These are phyloP conservation scores for Eremophila alpestris DNA, from an alignment of 2,797 vertebrate genomes.

Conservation along the genomic window DNA sequence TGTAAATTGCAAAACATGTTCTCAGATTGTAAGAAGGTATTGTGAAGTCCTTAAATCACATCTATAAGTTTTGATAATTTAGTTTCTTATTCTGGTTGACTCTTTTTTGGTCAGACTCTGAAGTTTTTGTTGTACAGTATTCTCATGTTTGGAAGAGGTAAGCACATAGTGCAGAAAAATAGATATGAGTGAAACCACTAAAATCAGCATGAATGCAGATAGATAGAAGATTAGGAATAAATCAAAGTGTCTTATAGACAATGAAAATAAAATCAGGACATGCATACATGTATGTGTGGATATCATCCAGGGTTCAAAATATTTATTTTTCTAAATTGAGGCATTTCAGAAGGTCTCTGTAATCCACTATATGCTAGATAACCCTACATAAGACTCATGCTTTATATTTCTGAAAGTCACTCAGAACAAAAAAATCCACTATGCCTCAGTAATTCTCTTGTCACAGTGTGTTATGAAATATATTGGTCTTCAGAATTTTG, in stretches of 20 bases:
- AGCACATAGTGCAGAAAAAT: background rate
- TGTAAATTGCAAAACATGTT: background rate
- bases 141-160: background rate
- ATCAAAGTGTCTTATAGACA: background rate
- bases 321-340: background rate
- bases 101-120: background rate
- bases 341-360: background rate
- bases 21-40: background rate
- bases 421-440: constrained; percentile 31
- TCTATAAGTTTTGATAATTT: background rate
- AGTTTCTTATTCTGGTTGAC: background rate
- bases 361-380: background rate
- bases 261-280: background rate
- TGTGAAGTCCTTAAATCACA: background rate
- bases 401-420: constrained; percentile 7
- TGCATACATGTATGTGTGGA: background rate
- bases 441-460: constrained; percentile 15
- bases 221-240: background rate
- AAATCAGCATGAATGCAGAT: background rate
- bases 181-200: background rate
- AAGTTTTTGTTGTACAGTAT: background rate
- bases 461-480: constrained; percentile 12
- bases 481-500: background rate
- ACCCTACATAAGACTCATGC: background rate
- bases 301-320: background rate